A percentile compares a stretch with the other conserved stretches of the same genome.
Evolutionary conservation across 1,140 invertebrate species (phyloP).

Genomic region (Eriosoma lanigerum): DNA sequence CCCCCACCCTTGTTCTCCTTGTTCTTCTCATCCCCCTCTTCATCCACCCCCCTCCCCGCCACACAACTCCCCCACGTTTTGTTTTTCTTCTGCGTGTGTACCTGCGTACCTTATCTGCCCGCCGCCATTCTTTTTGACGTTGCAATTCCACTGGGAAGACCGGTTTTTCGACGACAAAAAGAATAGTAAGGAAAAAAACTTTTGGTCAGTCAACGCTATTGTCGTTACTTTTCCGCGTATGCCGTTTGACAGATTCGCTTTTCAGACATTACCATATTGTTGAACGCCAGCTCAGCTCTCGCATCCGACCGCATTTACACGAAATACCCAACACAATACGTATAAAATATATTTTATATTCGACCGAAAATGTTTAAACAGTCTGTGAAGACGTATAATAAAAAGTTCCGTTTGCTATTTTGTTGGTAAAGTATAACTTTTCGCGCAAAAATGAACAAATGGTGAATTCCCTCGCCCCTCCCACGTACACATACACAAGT

Average conservation of each 20-base stretch:
- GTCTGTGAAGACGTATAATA: neutral
- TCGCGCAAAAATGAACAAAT: neutral
- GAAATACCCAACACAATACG: neutral
- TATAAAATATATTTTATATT: neutral
- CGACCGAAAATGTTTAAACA: neutral
- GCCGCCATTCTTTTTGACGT: neutral
- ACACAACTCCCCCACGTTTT: too few relatives aligned
- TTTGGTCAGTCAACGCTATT: slow-evolving; percentile 40
- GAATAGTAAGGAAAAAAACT: neutral
- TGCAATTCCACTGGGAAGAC: slow-evolving; percentile 22
- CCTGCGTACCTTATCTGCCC: too few relatives aligned
- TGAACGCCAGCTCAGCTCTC: neutral
- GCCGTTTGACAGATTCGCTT: slow-evolving; percentile 19
- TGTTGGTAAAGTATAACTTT: neutral
- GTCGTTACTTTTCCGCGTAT: slow-evolving; percentile 14
- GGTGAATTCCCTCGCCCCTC: neutral
- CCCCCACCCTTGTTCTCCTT: too few relatives aligned
- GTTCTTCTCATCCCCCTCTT: too few relatives aligned
- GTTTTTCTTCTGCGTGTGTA: too few relatives aligned
- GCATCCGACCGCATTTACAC: neutral
- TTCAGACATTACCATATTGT: neutral
- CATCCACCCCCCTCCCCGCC: too few relatives aligned
- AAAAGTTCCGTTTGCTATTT: neutral
- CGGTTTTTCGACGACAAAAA: slow-evolving; percentile 19
- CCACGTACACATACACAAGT: neutral